Base-by-base conservation (phyloP, 2,888 invertebrate species). In the Hirudinaria manillensis region DNA sequence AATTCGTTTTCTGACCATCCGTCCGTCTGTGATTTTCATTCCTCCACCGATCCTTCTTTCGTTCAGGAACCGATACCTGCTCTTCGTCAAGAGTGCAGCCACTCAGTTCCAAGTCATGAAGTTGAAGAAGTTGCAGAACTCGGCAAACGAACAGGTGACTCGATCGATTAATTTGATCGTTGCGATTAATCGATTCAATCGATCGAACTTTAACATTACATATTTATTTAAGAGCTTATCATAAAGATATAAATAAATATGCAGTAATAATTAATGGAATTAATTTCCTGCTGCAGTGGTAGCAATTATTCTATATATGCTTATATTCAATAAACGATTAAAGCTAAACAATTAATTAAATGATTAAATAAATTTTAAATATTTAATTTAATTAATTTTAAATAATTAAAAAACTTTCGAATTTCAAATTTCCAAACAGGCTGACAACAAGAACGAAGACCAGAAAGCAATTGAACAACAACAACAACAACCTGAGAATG, bases 51-150 rank as follows among this genome's bases (percentile, higher is more conserved):
- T 3, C 51, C 7, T 38, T 38, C 38, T 27, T 51, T 61, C 72
- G 78, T 80, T 34, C 80, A 87, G 87, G 78, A 82, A 84, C 56
- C 82, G 85, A 79, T 97, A 98, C 85, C 92, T 98, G 87, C 92
- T 93, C 88, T 98, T 98, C 85, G 94, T 98, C 78, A 93, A 95
- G 81, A 92, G 93, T 84, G 97, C 97, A 21, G 97, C 97, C 3
- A 92, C 91, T 85, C 94, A 96, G 86, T 89, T 98, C 79, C 96
- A 98, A 85, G 92, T 93, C 84, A 87, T 94, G 73, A 92, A 92
- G 83, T 84, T 90, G 79, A 89, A 90, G 84, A 90, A 90, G 77
- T 82, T 83, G 78, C 74, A 76, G 34, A 77, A 78, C 70, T 75
- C 65, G 34, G 55, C 61, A 7, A 29, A 24, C 6, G 24, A 77